A percentile compares a stretch with the other conserved stretches of the same genome.
These are phyloP conservation scores for Myathropa florea DNA, from an alignment of 2,888 invertebrate species.

Conservation along the genomic window DNA sequence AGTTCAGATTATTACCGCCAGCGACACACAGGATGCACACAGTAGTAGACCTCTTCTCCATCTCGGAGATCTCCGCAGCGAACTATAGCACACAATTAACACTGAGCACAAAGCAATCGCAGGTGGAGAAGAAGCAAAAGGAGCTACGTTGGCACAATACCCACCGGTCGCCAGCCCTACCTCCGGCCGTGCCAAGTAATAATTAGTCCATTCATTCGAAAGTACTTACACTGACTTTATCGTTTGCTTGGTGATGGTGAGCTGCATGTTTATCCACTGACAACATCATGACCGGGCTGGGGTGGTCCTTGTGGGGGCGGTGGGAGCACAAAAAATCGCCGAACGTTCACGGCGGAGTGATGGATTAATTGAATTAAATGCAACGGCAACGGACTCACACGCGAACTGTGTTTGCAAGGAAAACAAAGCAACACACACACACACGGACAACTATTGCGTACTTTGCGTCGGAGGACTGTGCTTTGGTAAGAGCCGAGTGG, in stretches of 20 bases:
- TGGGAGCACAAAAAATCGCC: slow-evolving; percentile 14
- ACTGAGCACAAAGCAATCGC: slow-evolving; percentile 3
- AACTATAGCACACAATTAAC: slow-evolving; percentile 34
- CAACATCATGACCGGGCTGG: slow-evolving; percentile 33
- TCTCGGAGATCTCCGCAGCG: neutral
- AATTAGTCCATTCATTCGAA: slow-evolving; percentile 22
- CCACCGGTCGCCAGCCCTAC: neutral
- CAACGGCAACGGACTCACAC: slow-evolving; percentile 16
- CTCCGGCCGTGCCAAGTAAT: slow-evolving; percentile 1
- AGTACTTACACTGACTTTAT: slow-evolving; percentile 70
- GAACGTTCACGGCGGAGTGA: neutral
- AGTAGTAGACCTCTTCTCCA: slow-evolving; percentile 12
- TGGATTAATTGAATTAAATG: slow-evolving; percentile 54
- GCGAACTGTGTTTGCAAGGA: neutral
- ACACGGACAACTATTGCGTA: slow-evolving; percentile 20
- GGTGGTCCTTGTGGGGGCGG: slow-evolving; percentile 15
- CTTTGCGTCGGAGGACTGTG: neutral
- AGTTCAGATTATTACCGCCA: slow-evolving; percentile 21
- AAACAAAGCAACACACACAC: neutral
- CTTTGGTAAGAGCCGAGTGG: neutral
- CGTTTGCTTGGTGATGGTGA: slow-evolving; percentile 55
- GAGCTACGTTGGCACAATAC: neutral
- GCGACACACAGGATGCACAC: slow-evolving; percentile 27
- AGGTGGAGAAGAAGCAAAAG: neutral
- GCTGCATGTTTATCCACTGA: slow-evolving; percentile 47